These are phyloP conservation scores for Ochropacha duplaris DNA, from an alignment of 2,888 invertebrate genomes.

Conservation along the genomic window DNA sequence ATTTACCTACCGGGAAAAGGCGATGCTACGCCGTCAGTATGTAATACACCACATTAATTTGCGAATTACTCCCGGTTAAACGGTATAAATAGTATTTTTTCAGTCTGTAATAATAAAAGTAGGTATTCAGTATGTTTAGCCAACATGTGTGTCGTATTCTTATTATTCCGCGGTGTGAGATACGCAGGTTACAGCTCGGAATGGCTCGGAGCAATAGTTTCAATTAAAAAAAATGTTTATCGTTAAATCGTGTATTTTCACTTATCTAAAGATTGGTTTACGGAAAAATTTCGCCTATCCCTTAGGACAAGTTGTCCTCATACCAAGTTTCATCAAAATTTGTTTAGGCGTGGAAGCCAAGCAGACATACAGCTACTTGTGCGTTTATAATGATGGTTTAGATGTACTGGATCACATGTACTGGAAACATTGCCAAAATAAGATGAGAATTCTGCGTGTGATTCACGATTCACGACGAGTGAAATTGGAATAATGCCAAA, in stretches of 20 bases:
- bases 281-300: too few species aligned
- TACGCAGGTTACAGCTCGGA: background rate
- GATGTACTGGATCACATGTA: too few species aligned
- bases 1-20: background rate
- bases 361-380: too few species aligned
- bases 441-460: constrained; percentile 64
- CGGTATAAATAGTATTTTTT: background rate
- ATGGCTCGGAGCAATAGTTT: too few species aligned
- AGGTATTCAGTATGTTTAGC: background rate
- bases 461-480: constrained; percentile 61
- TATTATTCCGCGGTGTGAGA: background rate
- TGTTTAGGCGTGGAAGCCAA: too few species aligned
- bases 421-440: constrained; percentile 63
- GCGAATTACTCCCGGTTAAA: background rate
- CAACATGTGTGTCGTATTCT: background rate
- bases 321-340: too few species aligned
- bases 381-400: too few species aligned
- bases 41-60: background rate
- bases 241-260: too few species aligned
- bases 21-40: background rate
- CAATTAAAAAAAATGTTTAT: too few species aligned
- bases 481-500: constrained; percentile 72
- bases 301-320: too few species aligned
- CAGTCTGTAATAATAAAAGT: background rate
- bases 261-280: too few species aligned